phyloP scores from a whole-genome alignment of 2,888 invertebrate genomes.

The Kuschelorhynchus macadamiae region DNA sequence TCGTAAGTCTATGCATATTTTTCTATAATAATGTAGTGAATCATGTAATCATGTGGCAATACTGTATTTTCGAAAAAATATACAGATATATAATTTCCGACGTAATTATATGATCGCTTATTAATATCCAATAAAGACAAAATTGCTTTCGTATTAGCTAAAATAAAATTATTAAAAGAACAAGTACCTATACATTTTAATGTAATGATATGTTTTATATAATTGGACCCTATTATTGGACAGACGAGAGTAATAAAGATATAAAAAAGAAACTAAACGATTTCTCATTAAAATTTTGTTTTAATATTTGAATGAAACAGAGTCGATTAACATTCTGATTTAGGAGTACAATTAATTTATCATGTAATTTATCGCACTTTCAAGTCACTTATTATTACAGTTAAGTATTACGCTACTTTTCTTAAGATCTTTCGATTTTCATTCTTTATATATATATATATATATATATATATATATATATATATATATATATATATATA shows the following conservation, averaged over 20 bases:
- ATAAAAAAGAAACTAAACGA: background rate
- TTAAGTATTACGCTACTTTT: no score
- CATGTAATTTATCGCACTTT: no score
- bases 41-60: slow-evolving; percentile 40
- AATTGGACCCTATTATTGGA: background rate
- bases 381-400: no score
- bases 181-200: background rate
- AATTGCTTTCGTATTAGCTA: slow-evolving; percentile 44
- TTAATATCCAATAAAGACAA: slow-evolving; percentile 49
- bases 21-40: slow-evolving; percentile 20
- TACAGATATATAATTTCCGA: slow-evolving; percentile 39
- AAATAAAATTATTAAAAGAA: slow-evolving; percentile 3
- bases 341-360: no score
- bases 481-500: no score
- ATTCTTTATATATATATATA: no score
- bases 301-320: no score
- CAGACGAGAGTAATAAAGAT: background rate
- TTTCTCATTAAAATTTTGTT: no score
- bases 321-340: no score
- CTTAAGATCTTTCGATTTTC: no score
- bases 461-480: no score
- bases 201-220: background rate
- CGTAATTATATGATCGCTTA: slow-evolving; percentile 44
- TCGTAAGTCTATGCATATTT: slow-evolving; percentile 22
- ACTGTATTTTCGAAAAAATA: slow-evolving; percentile 35